A percentile compares a stretch with the other conserved stretches of the same genome.
Conservation (phyloP, 2,113 vertebrate genomes). For the Pachyramphus minor region DNA sequence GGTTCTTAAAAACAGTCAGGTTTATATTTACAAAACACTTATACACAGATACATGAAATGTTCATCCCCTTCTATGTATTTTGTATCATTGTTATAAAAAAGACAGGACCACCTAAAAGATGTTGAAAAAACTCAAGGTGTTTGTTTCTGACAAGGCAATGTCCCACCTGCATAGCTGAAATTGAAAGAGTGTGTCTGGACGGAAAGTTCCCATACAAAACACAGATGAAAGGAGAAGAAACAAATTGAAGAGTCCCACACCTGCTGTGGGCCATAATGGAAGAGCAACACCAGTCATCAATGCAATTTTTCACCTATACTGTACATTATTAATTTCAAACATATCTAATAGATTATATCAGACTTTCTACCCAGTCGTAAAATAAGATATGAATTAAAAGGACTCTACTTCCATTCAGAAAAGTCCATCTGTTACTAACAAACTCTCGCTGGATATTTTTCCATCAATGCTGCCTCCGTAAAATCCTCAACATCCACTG, state of each 20-base stretch:
- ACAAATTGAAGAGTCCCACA: background rate
- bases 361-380: background rate
- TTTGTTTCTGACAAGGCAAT: background rate
- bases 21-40: constrained; percentile 17
- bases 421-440: constrained; percentile 55
- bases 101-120: constrained; percentile 22
- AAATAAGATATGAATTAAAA: constrained; percentile 58
- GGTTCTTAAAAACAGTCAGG: background rate
- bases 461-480: too few relatives aligned
- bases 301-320: background rate
- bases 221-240: background rate
- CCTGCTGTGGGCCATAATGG: background rate
- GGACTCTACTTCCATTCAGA: constrained; percentile 45
- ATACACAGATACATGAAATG: constrained; percentile 14
- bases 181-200: background rate
- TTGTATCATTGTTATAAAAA: constrained; percentile 41
- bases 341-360: constrained; percentile 38
- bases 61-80: constrained; percentile 33
- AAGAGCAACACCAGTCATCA: background rate
- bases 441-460: background rate
- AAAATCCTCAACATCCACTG: too few relatives aligned
- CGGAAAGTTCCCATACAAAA: background rate
- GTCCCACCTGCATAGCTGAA: background rate
- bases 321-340: constrained; percentile 24
- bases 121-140: background rate